Evolutionary conservation across 2,797 vertebrate species (phyloP).

Genomic region (Coluber constrictor): DNA sequence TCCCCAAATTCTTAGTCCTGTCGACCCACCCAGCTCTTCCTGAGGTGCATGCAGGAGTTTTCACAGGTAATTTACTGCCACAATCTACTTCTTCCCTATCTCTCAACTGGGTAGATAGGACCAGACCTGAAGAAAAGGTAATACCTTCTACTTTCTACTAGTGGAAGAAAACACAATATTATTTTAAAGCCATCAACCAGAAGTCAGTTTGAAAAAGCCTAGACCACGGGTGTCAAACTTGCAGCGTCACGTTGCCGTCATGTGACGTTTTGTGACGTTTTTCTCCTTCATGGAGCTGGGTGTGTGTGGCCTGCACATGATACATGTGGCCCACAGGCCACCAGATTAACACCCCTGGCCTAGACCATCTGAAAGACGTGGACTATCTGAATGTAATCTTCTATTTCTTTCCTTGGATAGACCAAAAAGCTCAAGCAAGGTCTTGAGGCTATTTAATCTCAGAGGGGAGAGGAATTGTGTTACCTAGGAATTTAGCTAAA

Average conservation of each 20-base stretch:
- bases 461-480: not conserved
- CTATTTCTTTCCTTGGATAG: not conserved
- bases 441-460: not conserved
- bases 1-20: not conserved
- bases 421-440: not conserved
- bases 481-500: not conserved
- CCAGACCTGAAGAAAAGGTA: not conserved
- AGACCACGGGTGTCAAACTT: not conserved
- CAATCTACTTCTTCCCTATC: not conserved
- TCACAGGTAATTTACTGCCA: not conserved
- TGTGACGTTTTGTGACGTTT: too few species aligned
- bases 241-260: too few species aligned
- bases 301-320: too few species aligned
- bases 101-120: not conserved
- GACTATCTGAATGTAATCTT: not conserved
- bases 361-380: not conserved
- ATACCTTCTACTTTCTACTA: not conserved
- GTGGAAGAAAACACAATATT: not conserved
- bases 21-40: not conserved
- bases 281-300: too few species aligned
- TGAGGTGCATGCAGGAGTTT: not conserved
- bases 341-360: not conserved
- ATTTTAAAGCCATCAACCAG: not conserved
- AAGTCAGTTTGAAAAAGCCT: not conserved
- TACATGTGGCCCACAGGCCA: too few species aligned